Evolutionary conservation across 2,797 vertebrate genomes (phyloP).

Genomic region (Tapera naevia): DNA sequence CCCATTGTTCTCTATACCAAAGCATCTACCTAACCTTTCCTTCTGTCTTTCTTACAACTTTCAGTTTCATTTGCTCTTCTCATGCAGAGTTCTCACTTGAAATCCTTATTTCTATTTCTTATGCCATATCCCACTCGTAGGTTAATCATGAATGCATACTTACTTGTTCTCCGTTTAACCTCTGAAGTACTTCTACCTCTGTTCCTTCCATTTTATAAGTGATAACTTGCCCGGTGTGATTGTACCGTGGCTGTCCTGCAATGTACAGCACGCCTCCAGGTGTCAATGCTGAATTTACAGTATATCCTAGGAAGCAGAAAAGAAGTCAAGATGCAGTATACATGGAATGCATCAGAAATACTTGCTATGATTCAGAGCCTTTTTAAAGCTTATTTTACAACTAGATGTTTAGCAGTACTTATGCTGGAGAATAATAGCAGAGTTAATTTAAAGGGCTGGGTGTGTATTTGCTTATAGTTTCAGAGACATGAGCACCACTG

Average conservation of each 20-base stretch:
- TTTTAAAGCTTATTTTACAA: not conserved
- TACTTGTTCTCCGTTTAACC: slow-evolving; percentile 92
- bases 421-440: not conserved
- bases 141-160: not conserved
- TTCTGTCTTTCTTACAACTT: not conserved
- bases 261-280: slow-evolving; percentile 84
- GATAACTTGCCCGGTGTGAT: slow-evolving; percentile 93
- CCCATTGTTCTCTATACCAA: not conserved
- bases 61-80: not conserved
- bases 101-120: not conserved
- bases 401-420: not conserved
- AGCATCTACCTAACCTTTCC: not conserved
- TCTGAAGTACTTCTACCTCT: slow-evolving; percentile 81
- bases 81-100: not conserved
- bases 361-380: not conserved
- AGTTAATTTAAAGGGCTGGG: not conserved
- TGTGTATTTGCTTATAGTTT: not conserved
- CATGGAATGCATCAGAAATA: not conserved
- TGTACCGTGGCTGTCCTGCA: slow-evolving; percentile 92
- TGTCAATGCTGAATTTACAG: slow-evolving; percentile 88
- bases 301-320: slow-evolving; percentile 83
- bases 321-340: not conserved
- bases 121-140: not conserved
- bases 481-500: not conserved
- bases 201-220: slow-evolving; percentile 82